Evolutionary conservation across 2,113 vertebrate genomes (phyloP).

Genomic region (Atractosteus spatula): DNA sequence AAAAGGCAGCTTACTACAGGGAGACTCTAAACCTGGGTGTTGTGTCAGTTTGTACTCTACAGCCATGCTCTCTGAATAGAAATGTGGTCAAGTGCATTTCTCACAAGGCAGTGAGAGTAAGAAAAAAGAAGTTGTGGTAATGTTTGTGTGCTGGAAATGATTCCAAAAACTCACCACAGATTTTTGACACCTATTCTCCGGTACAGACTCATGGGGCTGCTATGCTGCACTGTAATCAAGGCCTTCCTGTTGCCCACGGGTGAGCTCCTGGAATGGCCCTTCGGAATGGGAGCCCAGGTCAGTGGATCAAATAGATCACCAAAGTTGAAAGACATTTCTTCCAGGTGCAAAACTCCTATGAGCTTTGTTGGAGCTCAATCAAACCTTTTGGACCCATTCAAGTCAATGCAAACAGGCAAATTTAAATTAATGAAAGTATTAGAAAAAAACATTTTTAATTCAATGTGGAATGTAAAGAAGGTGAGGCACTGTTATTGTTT

Average conservation of each 20-base stretch:
- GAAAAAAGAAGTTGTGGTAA: background rate
- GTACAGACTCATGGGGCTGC: slow-evolving; percentile 3
- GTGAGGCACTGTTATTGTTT: no score
- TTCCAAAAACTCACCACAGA: background rate
- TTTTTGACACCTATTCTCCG: background rate
- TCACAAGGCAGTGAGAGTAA: background rate
- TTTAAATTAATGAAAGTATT: slow-evolving; percentile 9
- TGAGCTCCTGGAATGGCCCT: background rate
- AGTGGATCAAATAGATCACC: slow-evolving; percentile 15
- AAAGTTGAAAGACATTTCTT: slow-evolving; percentile 9
- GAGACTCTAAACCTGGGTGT: background rate
- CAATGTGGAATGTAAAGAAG: no score
- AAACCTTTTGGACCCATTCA: background rate
- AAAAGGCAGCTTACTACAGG: background rate
- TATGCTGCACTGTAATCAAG: background rate
- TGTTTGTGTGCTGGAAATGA: background rate
- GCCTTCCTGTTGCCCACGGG: background rate
- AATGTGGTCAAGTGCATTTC: background rate
- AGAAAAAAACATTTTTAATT: background rate
- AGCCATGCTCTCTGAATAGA: background rate
- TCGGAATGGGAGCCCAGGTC: background rate
- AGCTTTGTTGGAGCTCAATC: background rate
- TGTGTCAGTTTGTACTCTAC: background rate
- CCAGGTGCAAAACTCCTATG: background rate
- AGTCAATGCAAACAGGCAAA: background rate